Evolutionary conservation across 2,113 vertebrate species (phyloP).

Genomic region (Motacilla alba): DNA sequence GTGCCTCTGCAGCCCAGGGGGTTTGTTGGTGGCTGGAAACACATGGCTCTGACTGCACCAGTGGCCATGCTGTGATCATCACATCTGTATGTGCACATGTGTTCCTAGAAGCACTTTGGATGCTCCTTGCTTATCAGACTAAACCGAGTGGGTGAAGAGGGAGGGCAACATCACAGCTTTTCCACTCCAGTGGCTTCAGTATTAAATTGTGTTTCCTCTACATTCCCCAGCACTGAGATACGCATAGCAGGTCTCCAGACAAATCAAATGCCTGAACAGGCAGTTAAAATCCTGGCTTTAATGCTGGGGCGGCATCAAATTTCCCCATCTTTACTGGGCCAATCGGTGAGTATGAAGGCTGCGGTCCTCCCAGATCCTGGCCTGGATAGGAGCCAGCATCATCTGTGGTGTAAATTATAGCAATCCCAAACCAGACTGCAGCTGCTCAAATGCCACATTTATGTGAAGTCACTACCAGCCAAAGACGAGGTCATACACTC

Average conservation of each 20-base stretch:
- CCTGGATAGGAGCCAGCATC: not conserved
- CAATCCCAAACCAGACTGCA: not conserved
- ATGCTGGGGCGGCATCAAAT: not conserved
- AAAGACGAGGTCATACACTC: not conserved
- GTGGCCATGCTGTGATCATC: not conserved
- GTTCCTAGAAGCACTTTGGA: not conserved
- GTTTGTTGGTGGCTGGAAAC: not conserved
- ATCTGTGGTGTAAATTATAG: not conserved
- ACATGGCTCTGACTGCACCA: not conserved
- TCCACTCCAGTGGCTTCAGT: not conserved
- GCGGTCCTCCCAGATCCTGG: not conserved
- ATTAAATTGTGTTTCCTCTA: not conserved
- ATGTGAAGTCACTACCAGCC: fast-evolving
- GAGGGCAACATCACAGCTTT: not conserved
- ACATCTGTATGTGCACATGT: fast-evolving
- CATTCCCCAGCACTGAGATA: not conserved
- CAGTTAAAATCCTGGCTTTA: not conserved
- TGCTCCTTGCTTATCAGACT: not conserved
- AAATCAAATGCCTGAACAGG: not conserved
- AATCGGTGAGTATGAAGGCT: fast-evolving
- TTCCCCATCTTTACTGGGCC: not conserved
- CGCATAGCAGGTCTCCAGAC: not conserved
- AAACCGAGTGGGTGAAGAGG: not conserved
- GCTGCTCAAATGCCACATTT: not conserved
- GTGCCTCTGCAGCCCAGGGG: not conserved